These are phyloP conservation scores for Panthera leo DNA, from an alignment of 2,113 vertebrate genomes.

Conservation along the genomic window DNA sequence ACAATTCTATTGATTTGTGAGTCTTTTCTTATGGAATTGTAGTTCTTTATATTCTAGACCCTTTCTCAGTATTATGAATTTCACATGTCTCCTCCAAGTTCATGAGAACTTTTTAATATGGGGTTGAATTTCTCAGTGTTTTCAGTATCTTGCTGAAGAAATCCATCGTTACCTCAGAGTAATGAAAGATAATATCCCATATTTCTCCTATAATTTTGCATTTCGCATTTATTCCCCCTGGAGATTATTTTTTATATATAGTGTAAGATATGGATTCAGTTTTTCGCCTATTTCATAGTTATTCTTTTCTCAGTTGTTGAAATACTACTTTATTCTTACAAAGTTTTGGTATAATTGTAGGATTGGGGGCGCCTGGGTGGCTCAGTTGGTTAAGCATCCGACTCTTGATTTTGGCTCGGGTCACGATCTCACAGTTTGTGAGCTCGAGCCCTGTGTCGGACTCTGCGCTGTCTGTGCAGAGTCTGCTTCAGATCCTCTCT, in stretches of 20 bases:
- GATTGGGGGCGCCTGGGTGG: neutral
- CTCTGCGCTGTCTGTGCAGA: too few relatives aligned
- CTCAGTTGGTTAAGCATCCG: too few relatives aligned
- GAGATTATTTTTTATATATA: neutral
- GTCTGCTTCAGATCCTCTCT: too few relatives aligned
- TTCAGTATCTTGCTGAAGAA: neutral
- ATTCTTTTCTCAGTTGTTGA: neutral
- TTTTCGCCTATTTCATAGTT: neutral
- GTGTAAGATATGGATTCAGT: neutral
- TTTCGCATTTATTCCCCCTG: neutral
- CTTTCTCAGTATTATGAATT: neutral
- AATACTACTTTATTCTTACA: neutral
- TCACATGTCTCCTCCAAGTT: neutral
- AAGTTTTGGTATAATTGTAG: neutral
- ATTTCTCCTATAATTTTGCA: constrained; percentile 2
- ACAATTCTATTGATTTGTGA: neutral
- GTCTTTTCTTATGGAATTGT: neutral
- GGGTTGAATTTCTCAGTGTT: neutral
- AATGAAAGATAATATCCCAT: neutral
- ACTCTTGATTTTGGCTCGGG: too few relatives aligned
- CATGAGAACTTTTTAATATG: neutral
- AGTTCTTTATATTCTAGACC: neutral
- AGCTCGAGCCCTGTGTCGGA: too few relatives aligned
- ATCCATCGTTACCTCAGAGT: neutral
- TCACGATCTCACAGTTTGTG: too few relatives aligned